Base-by-base conservation (phyloP, 2,888 invertebrate genomes). In the Hypomecis punctinalis region DNA sequence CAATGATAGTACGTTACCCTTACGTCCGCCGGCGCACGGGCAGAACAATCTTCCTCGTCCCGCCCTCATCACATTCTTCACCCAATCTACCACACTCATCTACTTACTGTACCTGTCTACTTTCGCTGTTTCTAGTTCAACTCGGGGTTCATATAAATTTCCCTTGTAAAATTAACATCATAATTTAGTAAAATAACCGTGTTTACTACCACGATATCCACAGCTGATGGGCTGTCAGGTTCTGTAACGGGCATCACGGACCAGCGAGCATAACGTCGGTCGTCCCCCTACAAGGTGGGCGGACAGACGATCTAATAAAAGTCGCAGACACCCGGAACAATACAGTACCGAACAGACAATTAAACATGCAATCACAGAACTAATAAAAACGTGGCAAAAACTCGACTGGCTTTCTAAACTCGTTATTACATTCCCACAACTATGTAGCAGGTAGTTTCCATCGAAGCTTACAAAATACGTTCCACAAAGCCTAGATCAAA, bases 11-110 rank as follows among this genome's bases (percentile, higher is more conserved):
- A 43, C 13, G 47, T 69, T 60, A 57, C 60, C 43, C 9, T 42
- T 36, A 39, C 62, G 64, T 69, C 66, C 61, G 58, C 8, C 5
- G 5, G 55, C 55, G 48, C 55, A 67, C 62, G 48, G 53, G 48
- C 66, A 64, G 66, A 57, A 57, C 66, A 53, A 63, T 61, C 66
- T 60, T 57, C 40, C 37, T 45, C 66, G 55, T 51, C 54, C 63
- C 64, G 51, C 56, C 67, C 67, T 65, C 69, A 63, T 67, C 67
- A 62, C 67, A 53, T 43, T 63, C 65, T 66, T 45, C 51, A 63
- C 51, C 48, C 39, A 57, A 60, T 57, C 42, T 59, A 54, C 39
- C 40, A 40, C 40, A 46, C 46, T 43, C 56, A 61, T 55, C 61
- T 64, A 46, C 53, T n/a, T n/a, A 55, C 13, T 46, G 23, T 23